Conservation (phyloP, 35 echinoderm and acorn worm genomes). For the Antedon bifida region DNA sequence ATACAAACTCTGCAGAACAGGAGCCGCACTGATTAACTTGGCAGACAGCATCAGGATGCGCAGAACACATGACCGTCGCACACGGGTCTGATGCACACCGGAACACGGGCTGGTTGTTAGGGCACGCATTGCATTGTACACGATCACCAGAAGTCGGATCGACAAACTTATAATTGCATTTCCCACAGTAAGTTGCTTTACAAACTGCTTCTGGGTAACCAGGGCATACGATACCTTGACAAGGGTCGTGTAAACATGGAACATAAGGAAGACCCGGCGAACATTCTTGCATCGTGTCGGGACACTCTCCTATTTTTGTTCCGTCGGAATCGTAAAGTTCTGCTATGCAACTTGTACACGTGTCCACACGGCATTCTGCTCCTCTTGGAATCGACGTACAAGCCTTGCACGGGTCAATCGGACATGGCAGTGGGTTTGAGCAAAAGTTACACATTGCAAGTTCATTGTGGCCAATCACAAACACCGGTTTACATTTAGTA, state of each 20-base stretch:
- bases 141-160: not conserved
- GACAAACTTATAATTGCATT: slow-evolving; percentile 8
- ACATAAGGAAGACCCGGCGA: slow-evolving; percentile 4
- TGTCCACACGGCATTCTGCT: not conserved
- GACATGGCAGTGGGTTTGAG: not conserved
- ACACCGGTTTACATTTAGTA: not conserved
- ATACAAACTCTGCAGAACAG: slow-evolving; percentile 3
- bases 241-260: slow-evolving; percentile 12
- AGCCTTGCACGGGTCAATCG: not conserved
- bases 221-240: not conserved
- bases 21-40: slow-evolving; percentile 12
- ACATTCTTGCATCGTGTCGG: not conserved
- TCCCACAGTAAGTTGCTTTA: slow-evolving; percentile 22
- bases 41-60: slow-evolving; percentile 11
- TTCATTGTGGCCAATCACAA: not conserved
- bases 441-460: not conserved
- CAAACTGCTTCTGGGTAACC: not conserved
- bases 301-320: not conserved
- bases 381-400: not conserved
- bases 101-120: not conserved
- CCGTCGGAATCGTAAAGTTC: not conserved
- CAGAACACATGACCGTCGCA: not conserved
- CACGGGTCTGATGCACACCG: slow-evolving; percentile 22
- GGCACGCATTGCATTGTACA: slow-evolving; percentile 5
- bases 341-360: not conserved